Evolutionary conservation across 53 echinoderm and acorn worm species (phyloP).

Genomic region (Arbacia lixula): DNA sequence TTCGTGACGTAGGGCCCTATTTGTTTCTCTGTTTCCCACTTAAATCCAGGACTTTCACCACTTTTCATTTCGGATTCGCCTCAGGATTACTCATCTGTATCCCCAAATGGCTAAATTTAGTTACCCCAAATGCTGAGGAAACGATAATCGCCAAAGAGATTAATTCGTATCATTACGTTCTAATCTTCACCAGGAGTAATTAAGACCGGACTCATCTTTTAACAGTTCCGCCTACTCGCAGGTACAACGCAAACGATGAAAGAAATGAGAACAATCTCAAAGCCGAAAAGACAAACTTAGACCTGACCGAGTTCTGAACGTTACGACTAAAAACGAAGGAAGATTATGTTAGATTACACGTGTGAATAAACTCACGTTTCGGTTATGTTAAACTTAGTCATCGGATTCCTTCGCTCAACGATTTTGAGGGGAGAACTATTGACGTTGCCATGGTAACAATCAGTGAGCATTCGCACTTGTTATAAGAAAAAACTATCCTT

Average conservation of each 20-base stretch:
- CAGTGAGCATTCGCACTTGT: no score
- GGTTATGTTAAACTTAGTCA: no score
- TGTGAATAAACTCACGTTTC: no score
- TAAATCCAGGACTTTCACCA: conserved; percentile 7
- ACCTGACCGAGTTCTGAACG: no score
- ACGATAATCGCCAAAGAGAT: conserved; percentile 5
- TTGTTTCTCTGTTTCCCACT: neutral
- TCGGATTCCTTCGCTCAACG: no score
- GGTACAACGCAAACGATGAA: neutral
- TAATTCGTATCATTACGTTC: conserved; percentile 4
- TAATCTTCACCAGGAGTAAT: neutral
- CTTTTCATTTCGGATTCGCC: neutral
- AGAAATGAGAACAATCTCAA: neutral
- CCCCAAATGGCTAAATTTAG: conserved; percentile 17
- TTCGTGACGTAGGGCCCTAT: neutral
- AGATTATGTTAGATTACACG: no score
- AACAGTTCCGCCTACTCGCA: conserved; percentile 19
- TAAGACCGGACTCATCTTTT: conserved; percentile 1
- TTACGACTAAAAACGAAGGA: no score
- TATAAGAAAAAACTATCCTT: no score
- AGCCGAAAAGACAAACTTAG: no score
- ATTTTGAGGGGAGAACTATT: no score
- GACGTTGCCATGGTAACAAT: no score
- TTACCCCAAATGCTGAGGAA: conserved; percentile 6
- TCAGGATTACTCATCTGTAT: conserved; percentile 31